Evolutionary conservation across 2,888 invertebrate species (phyloP), one percentile per base, ranked within the genome.

Genomic region (Aradus depressus): DNA sequence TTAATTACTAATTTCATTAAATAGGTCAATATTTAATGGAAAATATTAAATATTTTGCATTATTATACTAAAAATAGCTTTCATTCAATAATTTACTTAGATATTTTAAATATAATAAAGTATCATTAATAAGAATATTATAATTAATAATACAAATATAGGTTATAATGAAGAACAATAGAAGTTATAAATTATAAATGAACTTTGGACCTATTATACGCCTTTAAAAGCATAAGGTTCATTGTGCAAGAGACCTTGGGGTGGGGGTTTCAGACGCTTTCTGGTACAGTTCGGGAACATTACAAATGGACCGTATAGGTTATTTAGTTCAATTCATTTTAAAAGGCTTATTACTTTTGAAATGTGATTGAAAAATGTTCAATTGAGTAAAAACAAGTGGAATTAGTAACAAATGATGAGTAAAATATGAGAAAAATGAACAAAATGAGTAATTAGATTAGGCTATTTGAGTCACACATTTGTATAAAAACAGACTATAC

Each of bases 401-500:
- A 43, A 43, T 12, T 35, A 19, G 5, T 6, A 12, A 5, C 18
- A 12, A 6, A 19, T 12, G 18, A 12, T 4, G 4, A 5, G 23
- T 22, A 6, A 18, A 35, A 39, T 48, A 39, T 16, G 25, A 8
- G 10, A 3, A 31, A 31, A 10, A 10, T 10, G 31, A 31, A n/a
- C 10, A n/a, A 18, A 41, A 41, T 22, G 23, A 4, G 16, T 4
- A 6, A 16, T 41, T 41, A 8, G 18, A 41, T 8, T n/a, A 18
- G 18, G 38, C 19, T 26, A 12, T 5, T 26, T 53, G 51, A 50
- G 55, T 49, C 50, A 50, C 49, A 52, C 50, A 28, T 38, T 55
- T 53, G 54, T 34, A 45, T 43, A 50, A 45, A 49, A 51, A 37
- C 53, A 44, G 59, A 59, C 59, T 59, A 54, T 60, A 60, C 60